Evolutionary conservation across 30 jellyfish, hydroid and myxozoan species (phyloP), one percentile per base, ranked within the genome.

Genomic region (Pelagia noctiluca): DNA sequence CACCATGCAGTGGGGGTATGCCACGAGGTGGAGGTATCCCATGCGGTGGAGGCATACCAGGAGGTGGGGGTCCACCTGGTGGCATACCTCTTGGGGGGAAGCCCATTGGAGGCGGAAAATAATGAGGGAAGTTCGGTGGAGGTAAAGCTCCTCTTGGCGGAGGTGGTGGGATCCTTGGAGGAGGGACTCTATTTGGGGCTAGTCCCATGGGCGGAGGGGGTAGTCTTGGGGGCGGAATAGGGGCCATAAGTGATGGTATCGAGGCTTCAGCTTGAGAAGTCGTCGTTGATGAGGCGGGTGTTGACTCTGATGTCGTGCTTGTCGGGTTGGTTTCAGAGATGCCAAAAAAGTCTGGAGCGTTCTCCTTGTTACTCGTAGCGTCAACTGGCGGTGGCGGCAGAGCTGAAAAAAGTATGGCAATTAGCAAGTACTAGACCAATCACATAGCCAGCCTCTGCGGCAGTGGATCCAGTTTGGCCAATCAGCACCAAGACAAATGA

Each of bases 1-100:
- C 37, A 12, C 95, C 95, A 19, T 48, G 71, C 30, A 80, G 94
- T 16, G 90, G 88, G 7, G 90, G 94, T 25, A 54, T 57, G 21
- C 73, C 84, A 3, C 88, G 96, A 21, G 71, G 66, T 1, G 97
- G 90, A 8, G 75, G 74, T 37, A 60, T 54, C 28, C 90, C 90
- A 16, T 84, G 47, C 2, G 85, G 96, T 10, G 88, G 90, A n/a
- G n/a, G n/a, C n/a, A n/a, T n/a, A n/a, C n/a, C n/a, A n/a, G 96
- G 96, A 36, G 90, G 94, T 25, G 61, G 63, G 21, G 79, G 88
- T 13, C 88, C 95, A 21, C 80, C 49, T 1, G 97, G 90, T 13
- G 75, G 74, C 53, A 60, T 54, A 36, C 90, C 90, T 28, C 90
- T 60, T 2, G 85, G 96, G 4, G 88, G 90, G 66, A 74, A 24